Evolutionary conservation across 2,113 vertebrate genomes (phyloP).

Genomic region (Nansenia antarctica): DNA sequence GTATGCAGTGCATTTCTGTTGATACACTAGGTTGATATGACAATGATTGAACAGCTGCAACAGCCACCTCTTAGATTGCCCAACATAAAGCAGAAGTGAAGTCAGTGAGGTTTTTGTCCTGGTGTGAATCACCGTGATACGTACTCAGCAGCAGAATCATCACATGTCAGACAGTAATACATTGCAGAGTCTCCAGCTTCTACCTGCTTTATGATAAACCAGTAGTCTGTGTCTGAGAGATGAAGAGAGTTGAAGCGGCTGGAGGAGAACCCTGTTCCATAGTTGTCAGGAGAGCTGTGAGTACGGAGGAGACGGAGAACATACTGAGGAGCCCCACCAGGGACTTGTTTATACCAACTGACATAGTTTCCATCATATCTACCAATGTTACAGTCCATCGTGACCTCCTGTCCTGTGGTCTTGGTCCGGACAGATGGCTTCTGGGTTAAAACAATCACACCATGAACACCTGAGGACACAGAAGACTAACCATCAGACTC

Average conservation of each 20-base stretch:
- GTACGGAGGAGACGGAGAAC: too few species aligned
- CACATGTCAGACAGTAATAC: neutral
- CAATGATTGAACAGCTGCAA: too few species aligned
- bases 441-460: neutral
- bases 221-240: neutral
- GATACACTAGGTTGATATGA: too few species aligned
- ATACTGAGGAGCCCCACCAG: constrained; percentile 1
- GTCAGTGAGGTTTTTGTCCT: neutral
- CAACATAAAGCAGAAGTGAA: neutral
- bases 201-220: neutral
- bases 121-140: neutral
- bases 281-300: neutral
- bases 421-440: neutral
- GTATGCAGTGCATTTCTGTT: too few species aligned
- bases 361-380: neutral
- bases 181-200: too few species aligned
- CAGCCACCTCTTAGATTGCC: too few species aligned
- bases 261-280: neutral
- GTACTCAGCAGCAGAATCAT: neutral
- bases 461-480: constrained; percentile 21
- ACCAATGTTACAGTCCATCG: neutral
- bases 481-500: too few species aligned
- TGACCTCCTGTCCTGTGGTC: constrained; percentile 8
- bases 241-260: neutral
- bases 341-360: constrained; percentile 21